Evolutionary conservation across 2,888 invertebrate species (phyloP).

Genomic region (Unio delphinus): DNA sequence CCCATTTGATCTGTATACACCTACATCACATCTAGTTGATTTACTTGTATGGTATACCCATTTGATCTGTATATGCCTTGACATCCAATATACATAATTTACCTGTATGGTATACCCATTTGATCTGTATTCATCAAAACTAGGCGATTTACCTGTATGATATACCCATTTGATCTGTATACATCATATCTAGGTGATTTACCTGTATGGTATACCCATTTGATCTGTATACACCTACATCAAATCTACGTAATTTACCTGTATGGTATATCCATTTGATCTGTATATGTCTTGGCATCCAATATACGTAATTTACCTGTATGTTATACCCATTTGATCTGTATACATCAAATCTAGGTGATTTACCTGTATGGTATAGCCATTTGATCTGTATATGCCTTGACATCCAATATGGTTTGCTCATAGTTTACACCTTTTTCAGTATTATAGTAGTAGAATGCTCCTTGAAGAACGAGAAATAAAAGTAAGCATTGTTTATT

Average conservation of each 20-base stretch:
- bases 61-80: background rate
- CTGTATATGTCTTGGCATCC: conserved; percentile 40
- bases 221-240: background rate
- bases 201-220: background rate
- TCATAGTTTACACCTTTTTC: conserved; percentile 51
- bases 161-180: background rate
- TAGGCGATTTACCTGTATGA: background rate
- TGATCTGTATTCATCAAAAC: conserved; percentile 8
- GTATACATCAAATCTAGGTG: background rate
- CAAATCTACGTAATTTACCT: conserved; percentile 36
- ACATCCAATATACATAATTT: conserved; percentile 2
- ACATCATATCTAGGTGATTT: no score
- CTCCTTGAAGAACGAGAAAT: conserved; percentile 38
- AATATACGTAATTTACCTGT: conserved; percentile 2
- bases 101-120: conserved; percentile 54
- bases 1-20: background rate
- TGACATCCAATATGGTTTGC: conserved; percentile 53
- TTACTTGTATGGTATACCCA: conserved; percentile 54
- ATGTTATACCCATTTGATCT: background rate
- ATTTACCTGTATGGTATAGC: conserved; percentile 56
- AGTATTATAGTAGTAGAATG: conserved; percentile 62
- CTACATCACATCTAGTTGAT: background rate
- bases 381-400: conserved; percentile 32
- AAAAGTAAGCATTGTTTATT: no score
- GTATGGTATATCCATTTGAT: conserved; percentile 41